Evolutionary conservation across 2,113 vertebrate species (phyloP).

Genomic region (Tyto alba): DNA sequence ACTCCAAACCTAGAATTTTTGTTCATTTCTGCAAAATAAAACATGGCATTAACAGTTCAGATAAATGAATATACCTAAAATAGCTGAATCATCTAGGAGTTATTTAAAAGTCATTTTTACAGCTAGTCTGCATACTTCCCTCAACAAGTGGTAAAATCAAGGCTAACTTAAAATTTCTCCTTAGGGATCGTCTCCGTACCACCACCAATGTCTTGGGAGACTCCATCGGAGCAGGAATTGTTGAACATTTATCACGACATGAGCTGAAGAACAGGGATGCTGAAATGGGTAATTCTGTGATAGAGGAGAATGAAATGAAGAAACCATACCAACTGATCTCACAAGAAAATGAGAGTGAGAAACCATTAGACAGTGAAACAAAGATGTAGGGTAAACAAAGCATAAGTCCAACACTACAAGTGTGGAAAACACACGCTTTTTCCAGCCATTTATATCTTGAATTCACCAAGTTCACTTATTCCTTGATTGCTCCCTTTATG

Average conservation of each 20-base stretch:
- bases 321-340: constrained; percentile 88
- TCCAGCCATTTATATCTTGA: background rate
- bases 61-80: background rate
- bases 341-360: constrained; percentile 84
- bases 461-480: constrained; percentile 11
- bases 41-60: background rate
- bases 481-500: constrained; percentile 9
- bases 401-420: background rate
- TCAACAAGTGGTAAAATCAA: background rate
- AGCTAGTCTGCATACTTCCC: background rate
- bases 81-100: background rate
- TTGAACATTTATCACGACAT: constrained; percentile 90
- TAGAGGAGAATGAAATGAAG: constrained; percentile 90
- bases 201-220: constrained; percentile 94
- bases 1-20: background rate
- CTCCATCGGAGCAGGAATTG: constrained; percentile 92
- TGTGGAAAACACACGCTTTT: background rate
- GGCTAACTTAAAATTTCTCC: background rate
- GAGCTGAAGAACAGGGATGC: constrained; percentile 83
- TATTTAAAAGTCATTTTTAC: background rate
- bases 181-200: constrained; percentile 92
- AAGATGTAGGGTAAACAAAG: constrained; percentile 84
- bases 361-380: constrained; percentile 82
- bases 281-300: constrained; percentile 87
- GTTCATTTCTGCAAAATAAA: background rate